Conservation (phyloP, 64 coral and sea anemone species). For the Montipora capricornis region DNA sequence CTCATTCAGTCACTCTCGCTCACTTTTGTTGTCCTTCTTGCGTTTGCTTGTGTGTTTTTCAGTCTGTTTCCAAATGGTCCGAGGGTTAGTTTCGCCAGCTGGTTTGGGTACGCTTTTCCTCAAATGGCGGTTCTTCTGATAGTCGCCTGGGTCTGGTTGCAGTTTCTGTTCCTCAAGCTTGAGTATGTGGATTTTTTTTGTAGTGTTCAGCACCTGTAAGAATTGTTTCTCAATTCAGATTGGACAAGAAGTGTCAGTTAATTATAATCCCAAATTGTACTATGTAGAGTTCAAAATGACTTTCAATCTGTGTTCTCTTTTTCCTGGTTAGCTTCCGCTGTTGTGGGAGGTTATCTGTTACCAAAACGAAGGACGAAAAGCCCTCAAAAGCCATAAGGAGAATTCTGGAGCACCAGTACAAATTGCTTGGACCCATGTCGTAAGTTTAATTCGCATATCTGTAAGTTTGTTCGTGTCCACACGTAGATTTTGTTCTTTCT, state of each 20-base stretch:
- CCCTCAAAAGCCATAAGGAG: conserved; percentile 56
- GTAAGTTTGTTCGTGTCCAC: too few relatives aligned
- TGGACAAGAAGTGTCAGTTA: too few relatives aligned
- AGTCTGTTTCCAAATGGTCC: conserved; percentile 86
- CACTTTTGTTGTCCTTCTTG: too few relatives aligned
- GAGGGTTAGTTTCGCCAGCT: conserved; percentile 91
- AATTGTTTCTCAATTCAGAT: too few relatives aligned
- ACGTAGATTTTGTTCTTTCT: too few relatives aligned
- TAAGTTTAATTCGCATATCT: conserved; percentile 19
- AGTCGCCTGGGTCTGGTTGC: conserved; percentile 89
- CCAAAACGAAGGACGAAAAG: background rate
- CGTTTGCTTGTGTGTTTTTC: background rate
- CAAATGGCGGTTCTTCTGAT: conserved; percentile 92
- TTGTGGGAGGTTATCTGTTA: background rate
- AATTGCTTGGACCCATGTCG: conserved; percentile 90
- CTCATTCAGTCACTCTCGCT: too few relatives aligned
- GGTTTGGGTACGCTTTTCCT: conserved; percentile 96
- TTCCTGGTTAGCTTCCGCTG: background rate
- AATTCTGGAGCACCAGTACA: conserved; percentile 80
- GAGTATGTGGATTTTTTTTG: conserved; percentile 31
- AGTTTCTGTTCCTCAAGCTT: conserved; percentile 76
- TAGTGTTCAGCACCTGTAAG: background rate
- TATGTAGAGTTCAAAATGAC: too few relatives aligned
- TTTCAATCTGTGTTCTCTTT: background rate
- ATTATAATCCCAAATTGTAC: too few relatives aligned